Base-by-base conservation (phyloP, 2,888 invertebrate species). In the Parnassius orleans region DNA sequence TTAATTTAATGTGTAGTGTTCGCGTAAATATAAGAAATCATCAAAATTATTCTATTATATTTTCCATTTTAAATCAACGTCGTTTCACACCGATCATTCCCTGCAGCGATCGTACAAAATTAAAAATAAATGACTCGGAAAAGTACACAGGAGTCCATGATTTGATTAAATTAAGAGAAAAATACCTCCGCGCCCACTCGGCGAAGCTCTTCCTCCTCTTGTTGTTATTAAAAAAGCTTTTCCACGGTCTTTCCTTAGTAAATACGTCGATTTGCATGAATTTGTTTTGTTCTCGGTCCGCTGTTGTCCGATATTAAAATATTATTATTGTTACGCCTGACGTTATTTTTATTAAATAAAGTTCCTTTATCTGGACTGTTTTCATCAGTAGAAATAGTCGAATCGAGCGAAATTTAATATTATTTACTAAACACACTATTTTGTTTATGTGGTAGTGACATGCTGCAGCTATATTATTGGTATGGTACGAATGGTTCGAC, bases 121-220 rank as follows among this genome's bases (percentile, higher is more conserved):
- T 87, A 88, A 87, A 87, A 87, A 81, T 81, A 87, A 87, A 86
- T 87, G 84, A 85, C 79, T 81, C 80, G 83, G 84, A 86, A 87
- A 84, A 86, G 80, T 82, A 83, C 77, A 83, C 76, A 78, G 68
- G 69, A 79, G 74, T 81, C 83, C 80, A 78, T 80, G 81, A 86
- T 87, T 88, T 87, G 84, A 88, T 89, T 86, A 87, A 87, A 87
- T 87, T 80, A 84, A 78, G 79, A 82, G 86, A 85, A 83, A 88
- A 88, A 86, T 84, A 86, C 82, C 84, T 82, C 78, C 71, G 74
- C 69, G 75, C 69, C 67, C 69, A 71, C 67, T 63, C 66, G 69
- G 71, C 71, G 70, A 73, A 69, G 68, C 65, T 69, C 70, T 69
- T 65, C 68, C 68, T 70, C 71, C 75, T 72, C 75, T 72, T 73